Evolutionary conservation across 92 coral and sea anemone genomes (phyloP).

Genomic region (Hydrozoanthus gracilis): DNA sequence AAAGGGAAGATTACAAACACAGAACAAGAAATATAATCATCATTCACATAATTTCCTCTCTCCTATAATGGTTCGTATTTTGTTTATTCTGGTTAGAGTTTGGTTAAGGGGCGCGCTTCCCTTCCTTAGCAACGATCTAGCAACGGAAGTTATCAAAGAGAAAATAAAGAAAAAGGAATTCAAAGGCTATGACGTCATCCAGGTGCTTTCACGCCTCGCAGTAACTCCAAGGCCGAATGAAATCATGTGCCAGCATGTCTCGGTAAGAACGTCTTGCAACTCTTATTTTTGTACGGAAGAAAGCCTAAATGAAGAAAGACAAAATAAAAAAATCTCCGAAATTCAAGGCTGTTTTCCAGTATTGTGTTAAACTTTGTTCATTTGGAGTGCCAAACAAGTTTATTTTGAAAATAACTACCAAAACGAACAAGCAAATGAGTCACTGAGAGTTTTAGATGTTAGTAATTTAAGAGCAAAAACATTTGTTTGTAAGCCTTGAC

Average conservation of each 20-base stretch:
- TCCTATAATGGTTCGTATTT: too few species aligned
- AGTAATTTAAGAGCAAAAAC: not conserved
- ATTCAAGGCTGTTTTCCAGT: not conserved
- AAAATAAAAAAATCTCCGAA: not conserved
- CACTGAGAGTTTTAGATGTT: too few species aligned
- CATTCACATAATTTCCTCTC: too few species aligned
- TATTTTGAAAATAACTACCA: too few species aligned
- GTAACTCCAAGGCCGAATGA: constrained; percentile 46
- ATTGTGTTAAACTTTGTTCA: not conserved
- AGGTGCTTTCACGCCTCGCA: constrained; percentile 59
- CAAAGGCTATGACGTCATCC: constrained; percentile 34
- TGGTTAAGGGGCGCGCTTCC: constrained; percentile 71
- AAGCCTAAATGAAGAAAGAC: not conserved
- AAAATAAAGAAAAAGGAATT: constrained; percentile 48
- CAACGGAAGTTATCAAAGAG: constrained; percentile 48
- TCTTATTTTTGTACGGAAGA: not conserved
- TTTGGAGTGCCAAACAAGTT: too few species aligned
- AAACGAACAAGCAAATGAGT: too few species aligned
- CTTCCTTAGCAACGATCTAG: constrained; percentile 49
- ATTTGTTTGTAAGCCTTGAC: too few species aligned
- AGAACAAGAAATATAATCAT: too few species aligned
- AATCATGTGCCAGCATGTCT: constrained; percentile 55
- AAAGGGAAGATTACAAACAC: too few species aligned
- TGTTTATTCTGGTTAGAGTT: constrained; percentile 14
- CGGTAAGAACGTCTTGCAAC: constrained; percentile 30